phyloP scores from a whole-genome alignment of 2,888 invertebrate genomes.

The Macaria notata region DNA sequence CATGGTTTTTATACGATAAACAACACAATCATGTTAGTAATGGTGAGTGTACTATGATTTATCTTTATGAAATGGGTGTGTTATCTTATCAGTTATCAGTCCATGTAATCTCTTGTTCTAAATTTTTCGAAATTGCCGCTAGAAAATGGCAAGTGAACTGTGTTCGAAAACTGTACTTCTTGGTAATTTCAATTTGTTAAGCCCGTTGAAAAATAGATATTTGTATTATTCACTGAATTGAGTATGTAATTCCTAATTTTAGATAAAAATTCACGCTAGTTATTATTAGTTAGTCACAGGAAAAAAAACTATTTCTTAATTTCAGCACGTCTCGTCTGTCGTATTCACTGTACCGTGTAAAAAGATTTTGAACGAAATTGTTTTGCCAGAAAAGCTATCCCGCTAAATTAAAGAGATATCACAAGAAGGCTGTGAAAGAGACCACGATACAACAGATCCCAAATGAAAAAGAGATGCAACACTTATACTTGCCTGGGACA shows the following conservation, averaged over 20 bases:
- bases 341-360: too few species aligned
- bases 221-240: too few species aligned
- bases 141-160: not conserved
- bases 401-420: conserved; percentile 31
- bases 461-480: conserved; percentile 31
- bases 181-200: too few species aligned
- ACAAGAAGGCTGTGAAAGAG: conserved; percentile 24
- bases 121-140: conserved; percentile 68
- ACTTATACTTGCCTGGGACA: conserved; percentile 29
- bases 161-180: not conserved
- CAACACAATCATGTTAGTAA: conserved; percentile 63
- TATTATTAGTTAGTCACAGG: too few species aligned
- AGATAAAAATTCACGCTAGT: too few species aligned
- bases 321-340: too few species aligned
- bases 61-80: conserved; percentile 63
- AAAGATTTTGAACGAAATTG: conserved; percentile 48
- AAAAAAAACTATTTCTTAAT: too few species aligned
- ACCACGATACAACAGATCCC: conserved; percentile 1
- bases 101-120: conserved; percentile 69
- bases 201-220: too few species aligned
- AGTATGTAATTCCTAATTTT: too few species aligned
- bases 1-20: conserved; percentile 60
- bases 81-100: conserved; percentile 78
- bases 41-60: conserved; percentile 54
- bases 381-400: conserved; percentile 29